Conservation (phyloP, 1,140 invertebrate species). For the Neuroterus valhalla region DNA sequence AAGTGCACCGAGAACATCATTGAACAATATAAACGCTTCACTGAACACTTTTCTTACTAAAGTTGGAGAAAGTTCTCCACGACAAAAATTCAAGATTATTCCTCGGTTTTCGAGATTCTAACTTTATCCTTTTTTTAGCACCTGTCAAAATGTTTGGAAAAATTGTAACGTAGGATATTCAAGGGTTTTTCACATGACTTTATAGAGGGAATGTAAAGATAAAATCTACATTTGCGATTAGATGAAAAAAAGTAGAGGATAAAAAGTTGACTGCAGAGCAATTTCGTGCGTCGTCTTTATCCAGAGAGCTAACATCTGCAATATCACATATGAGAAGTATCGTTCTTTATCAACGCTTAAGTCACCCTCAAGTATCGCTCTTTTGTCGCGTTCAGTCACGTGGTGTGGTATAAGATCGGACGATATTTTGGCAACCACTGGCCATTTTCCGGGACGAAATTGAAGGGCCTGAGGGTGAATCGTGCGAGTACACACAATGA, state of each 20-base stretch:
- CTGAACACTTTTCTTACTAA: too few species aligned
- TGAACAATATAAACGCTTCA: too few species aligned
- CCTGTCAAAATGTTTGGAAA: too few species aligned
- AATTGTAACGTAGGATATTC: too few species aligned
- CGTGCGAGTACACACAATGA: constrained; percentile 49
- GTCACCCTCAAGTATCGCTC: constrained; percentile 51
- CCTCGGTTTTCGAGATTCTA: too few species aligned
- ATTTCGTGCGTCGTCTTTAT: constrained; percentile 10
- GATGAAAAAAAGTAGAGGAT: background rate
- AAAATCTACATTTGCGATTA: constrained; percentile 7
- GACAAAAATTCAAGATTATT: too few species aligned
- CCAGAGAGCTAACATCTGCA: constrained; percentile 19
- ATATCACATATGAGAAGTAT: constrained; percentile 19
- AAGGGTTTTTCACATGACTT: background rate
- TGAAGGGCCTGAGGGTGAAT: constrained; percentile 53
- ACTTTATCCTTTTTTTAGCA: too few species aligned
- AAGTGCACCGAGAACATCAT: too few species aligned
- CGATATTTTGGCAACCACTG: constrained; percentile 54
- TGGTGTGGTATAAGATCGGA: constrained; percentile 51
- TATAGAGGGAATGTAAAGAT: background rate
- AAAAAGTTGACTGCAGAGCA: constrained; percentile 18
- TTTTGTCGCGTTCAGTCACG: constrained; percentile 50
- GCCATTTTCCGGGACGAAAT: constrained; percentile 53
- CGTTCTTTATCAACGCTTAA: constrained; percentile 40
- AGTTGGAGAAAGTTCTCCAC: too few species aligned